A percentile compares a stretch with the other conserved stretches of the same genome.
Evolutionary conservation across 2,888 invertebrate species (phyloP).

Genomic region (Rhimphoctona megacephalus): DNA sequence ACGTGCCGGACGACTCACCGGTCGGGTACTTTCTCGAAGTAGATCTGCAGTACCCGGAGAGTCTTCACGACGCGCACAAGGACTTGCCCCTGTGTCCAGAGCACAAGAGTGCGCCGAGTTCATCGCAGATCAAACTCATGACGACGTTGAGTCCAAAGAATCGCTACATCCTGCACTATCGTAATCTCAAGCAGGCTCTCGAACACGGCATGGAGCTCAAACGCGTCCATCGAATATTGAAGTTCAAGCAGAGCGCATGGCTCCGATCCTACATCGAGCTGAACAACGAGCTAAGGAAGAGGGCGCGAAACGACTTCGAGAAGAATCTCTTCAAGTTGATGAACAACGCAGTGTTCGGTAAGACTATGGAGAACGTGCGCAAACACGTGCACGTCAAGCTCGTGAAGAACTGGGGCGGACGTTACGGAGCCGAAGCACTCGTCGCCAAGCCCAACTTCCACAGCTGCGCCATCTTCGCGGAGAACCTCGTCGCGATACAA

Average conservation of each 20-base stretch:
- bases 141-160: constrained; percentile 65
- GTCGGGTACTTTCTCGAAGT: constrained; percentile 82
- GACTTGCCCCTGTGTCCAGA: constrained; percentile 79
- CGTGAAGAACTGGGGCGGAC: constrained; percentile 75
- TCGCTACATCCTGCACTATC: constrained; percentile 38
- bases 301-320: neutral
- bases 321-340: constrained; percentile 27
- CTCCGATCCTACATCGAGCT: constrained; percentile 35
- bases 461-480: constrained; percentile 16
- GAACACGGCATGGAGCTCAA: neutral
- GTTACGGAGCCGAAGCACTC: constrained; percentile 76
- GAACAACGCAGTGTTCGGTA: constrained; percentile 44
- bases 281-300: constrained; percentile 18
- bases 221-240: constrained; percentile 25
- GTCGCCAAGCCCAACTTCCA: constrained; percentile 77
- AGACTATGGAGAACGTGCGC: constrained; percentile 56
- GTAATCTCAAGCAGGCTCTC: neutral
- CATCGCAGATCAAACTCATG: constrained; percentile 71
- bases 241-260: constrained; percentile 30
- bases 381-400: constrained; percentile 35
- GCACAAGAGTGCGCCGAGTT: constrained; percentile 31
- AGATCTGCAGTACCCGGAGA: constrained; percentile 82
- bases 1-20: constrained; percentile 71
- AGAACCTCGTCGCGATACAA: constrained; percentile 79
- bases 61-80: constrained; percentile 77